Evolutionary conservation across 2,113 vertebrate species (phyloP).

Genomic region (Gnathonemus echidnorhynchus): DNA sequence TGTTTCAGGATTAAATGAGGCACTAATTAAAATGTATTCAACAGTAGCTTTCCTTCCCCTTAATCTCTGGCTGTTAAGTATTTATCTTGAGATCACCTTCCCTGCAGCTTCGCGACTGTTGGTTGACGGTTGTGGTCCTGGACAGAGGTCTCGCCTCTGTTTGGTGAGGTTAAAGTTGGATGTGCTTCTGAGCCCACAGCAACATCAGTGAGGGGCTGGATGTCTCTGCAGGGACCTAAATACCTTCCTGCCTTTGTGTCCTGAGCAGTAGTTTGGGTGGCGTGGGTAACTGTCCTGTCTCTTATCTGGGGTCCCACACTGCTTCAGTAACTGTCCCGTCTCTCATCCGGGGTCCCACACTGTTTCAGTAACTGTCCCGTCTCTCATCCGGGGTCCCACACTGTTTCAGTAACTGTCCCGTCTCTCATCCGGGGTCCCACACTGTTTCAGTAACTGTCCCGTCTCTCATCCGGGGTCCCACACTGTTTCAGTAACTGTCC

Average conservation of each 20-base stretch:
- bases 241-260: not conserved
- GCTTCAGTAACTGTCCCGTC: not conserved
- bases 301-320: not conserved
- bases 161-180: not conserved
- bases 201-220: not conserved
- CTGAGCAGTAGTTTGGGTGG: not conserved
- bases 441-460: no score
- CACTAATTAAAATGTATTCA: not conserved
- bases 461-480: not conserved
- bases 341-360: not conserved
- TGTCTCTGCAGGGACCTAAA: not conserved
- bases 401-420: not conserved
- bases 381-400: not conserved
- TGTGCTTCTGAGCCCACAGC: not conserved
- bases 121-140: not conserved
- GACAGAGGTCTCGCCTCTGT: not conserved
- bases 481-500: no score
- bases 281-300: not conserved
- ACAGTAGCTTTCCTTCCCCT: not conserved
- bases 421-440: not conserved
- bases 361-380: not conserved
- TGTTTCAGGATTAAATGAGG: not conserved
- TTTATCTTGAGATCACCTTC: not conserved
- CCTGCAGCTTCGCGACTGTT: not conserved
- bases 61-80: not conserved